Base-by-base conservation (phyloP, 2,797 vertebrate species). In the Scolopax bukidnonensis region DNA sequence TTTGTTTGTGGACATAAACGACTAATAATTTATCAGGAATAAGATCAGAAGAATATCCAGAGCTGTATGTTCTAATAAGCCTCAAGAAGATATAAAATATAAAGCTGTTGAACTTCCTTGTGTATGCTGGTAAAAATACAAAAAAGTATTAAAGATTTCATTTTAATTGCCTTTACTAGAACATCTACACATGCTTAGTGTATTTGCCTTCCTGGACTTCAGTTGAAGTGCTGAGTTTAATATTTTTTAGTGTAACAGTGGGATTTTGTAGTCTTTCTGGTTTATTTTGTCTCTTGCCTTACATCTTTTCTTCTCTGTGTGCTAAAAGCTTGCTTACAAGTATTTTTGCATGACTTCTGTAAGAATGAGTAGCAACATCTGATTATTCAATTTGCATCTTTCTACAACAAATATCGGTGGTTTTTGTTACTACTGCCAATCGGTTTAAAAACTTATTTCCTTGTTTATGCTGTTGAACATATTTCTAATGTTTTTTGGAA, bases 171-270 rank as follows among this genome's bases (percentile, higher is more conserved):
- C 30, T 60, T 87, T 79, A 21, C 16, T 75, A 8, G 33, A 53
- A 16, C 27, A 40, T 10, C 11, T 83, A 9, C 47, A 54, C 0
- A 2, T 5, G 3, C 11, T 57, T 7, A 5, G 7, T 51, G 21
- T 47, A 0, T 61, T 41, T 11, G 8, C 16, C 30, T 60, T 60
- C 16, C 36, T 56, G 27, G 45, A 47, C 53, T 54, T 60, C 24
- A 73, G 10, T 3, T 54, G 51, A 12, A 69, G 5, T 64, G 23
- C 36, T 38, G 18, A 57, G 27, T 71, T 87, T 11, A 48, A 11
- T 63, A 7, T 36, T 25, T 61, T 48, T 83, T 68, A 57, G 11
- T 17, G 5, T 60, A 47, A 56, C 15, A 23, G 2, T 9, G 21
- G 48, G 60, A 1, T 92, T 78, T 61, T 75, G 8, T 40, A 38